Base-by-base conservation (phyloP, 2,888 invertebrate genomes). In the Hydropsyche betteni region DNA sequence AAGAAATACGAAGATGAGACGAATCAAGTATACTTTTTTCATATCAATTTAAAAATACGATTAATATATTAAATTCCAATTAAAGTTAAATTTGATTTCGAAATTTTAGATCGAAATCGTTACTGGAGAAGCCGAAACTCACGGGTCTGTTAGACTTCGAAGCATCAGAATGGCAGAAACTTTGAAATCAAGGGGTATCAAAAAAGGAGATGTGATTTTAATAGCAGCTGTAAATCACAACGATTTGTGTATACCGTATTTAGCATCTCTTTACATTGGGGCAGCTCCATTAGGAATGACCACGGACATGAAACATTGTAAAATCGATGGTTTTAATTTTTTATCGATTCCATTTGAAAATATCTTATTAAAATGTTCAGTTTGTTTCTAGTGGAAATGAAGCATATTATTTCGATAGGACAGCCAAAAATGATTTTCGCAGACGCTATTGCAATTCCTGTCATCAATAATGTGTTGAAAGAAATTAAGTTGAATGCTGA, bases 171-270 rank as follows among this genome's bases (percentile, higher is more conserved):
- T 81, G 38, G 83, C 84, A 4, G 77, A 82, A 68, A 80, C 80
- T 38, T 75, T 84, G 76, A 77, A 75, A 69, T 75, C 71, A 68
- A 75, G 80, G 38, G 82, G 82, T 5, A 61, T 83, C 7, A 79
- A 77, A 38, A 71, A 80, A 0, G 80, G 82, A 0, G 83, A 83
- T 74, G 79, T 83, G 5, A 78, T 84, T 8, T 74, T 81, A 10
- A 75, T 83, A 5, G 84, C 83, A 76, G 81, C 81, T n/a, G 76
- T 79, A 14, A 83, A 83, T 74, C 81, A 81, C 38, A 75, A 83
- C 69, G 80, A 83, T 70, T 80, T 79, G 50, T 80, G 80, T 38
- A 79, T 83, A 8, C 83, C 84, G 4, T 80, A 81, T 38, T 73
- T 83, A 24, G 82, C 83, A 10, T 75, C 81, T 0, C 71, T 82